Percentiles rank a stretch among this genome's conserved stretches.
phyloP scores from a whole-genome alignment of 2,113 vertebrate species.

The Gymnogyps californianus region DNA sequence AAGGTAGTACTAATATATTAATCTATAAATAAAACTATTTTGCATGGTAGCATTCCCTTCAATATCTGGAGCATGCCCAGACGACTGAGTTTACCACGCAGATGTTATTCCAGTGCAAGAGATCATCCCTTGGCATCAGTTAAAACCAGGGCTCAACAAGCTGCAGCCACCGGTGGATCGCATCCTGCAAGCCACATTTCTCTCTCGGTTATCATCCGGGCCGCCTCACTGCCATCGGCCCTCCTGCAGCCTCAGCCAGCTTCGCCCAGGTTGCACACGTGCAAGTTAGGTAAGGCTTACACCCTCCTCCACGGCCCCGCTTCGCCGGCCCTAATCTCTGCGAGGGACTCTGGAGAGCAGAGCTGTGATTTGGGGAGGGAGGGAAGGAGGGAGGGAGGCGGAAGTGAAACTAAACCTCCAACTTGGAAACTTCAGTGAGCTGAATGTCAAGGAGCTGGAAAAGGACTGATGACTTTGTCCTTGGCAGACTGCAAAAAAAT shows the following conservation, averaged over 20 bases:
- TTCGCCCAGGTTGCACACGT: not conserved
- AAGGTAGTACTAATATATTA: not conserved
- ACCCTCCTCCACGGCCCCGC: rapidly evolving
- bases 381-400: not conserved
- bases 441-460: constrained; percentile 37
- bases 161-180: rapidly evolving
- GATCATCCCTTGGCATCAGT: not conserved
- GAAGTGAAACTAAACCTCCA: constrained; percentile 30
- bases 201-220: not conserved
- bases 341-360: not conserved
- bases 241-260: rapidly evolving
- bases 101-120: not conserved
- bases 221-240: not conserved
- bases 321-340: not conserved
- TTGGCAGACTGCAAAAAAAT: not conserved
- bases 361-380: not conserved
- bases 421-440: not conserved
- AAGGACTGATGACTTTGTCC: constrained; percentile 7
- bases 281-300: not conserved
- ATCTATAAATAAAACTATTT: not conserved
- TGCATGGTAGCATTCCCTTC: not conserved
- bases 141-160: not conserved
- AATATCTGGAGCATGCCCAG: not conserved
- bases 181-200: not conserved
- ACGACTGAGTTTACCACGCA: not conserved